Evolutionary conservation across 2,113 vertebrate species (phyloP).

Genomic region (Echinops telfairi): DNA sequence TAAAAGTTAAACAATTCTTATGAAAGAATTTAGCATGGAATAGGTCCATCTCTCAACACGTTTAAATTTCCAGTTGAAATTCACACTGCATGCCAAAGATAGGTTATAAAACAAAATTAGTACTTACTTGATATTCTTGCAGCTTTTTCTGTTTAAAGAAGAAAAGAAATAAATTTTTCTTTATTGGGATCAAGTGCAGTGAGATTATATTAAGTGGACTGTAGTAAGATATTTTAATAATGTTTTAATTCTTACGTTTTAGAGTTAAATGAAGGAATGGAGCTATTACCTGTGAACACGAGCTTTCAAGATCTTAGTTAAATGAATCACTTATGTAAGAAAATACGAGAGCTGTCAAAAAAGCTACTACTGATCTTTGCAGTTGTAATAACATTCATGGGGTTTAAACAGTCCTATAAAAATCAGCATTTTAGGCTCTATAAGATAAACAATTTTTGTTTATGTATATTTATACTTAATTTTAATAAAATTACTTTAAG

Average conservation of each 20-base stretch:
- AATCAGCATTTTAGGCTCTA: not conserved
- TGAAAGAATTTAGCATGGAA: not conserved
- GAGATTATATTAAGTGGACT: not conserved
- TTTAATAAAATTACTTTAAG: conserved; percentile 28
- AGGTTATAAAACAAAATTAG: conserved; percentile 9
- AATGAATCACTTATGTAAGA: conserved; percentile 44
- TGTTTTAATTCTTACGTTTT: not conserved
- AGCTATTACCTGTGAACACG: not conserved
- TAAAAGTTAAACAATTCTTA: conserved; percentile 16
- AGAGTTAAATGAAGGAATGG: conserved; percentile 11
- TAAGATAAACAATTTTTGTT: conserved; percentile 11
- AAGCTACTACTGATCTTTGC: not conserved
- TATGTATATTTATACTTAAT: conserved; percentile 33
- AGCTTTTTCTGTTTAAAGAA: conserved; percentile 67
- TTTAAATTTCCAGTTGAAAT: conserved; percentile 39
- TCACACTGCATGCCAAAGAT: not conserved
- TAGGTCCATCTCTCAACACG: not conserved
- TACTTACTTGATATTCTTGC: conserved; percentile 74
- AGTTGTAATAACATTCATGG: conserved; percentile 12
- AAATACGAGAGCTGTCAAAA: conserved; percentile 34
- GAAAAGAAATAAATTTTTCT: conserved; percentile 23
- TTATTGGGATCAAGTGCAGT: conserved; percentile 68
- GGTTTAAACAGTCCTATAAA: conserved; percentile 27
- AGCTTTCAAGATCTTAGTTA: conserved; percentile 27
- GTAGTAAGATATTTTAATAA: not conserved